Evolutionary conservation across 2,113 vertebrate species (phyloP).

Genomic region (Morone chrysops): DNA sequence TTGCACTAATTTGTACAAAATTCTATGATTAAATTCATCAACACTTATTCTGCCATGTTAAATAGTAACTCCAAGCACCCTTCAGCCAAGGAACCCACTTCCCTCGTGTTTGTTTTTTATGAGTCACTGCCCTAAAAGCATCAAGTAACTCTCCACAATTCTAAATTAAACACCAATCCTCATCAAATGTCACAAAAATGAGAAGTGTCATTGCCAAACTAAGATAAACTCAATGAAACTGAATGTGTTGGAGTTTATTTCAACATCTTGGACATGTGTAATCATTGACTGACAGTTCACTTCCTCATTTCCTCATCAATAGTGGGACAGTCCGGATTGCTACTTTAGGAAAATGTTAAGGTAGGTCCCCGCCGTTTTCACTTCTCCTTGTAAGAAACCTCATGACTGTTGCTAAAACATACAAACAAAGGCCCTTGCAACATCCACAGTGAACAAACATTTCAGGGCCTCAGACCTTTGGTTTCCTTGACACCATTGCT

Average conservation of each 20-base stretch:
- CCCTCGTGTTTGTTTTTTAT: background rate
- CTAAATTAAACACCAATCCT: too few species aligned
- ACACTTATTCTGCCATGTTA: background rate
- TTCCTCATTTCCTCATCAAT: background rate
- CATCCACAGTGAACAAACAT: slow-evolving; percentile 1
- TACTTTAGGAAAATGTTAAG: background rate
- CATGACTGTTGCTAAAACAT: background rate
- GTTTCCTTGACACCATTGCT: background rate
- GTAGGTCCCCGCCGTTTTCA: background rate
- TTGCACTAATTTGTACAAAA: background rate
- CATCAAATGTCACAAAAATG: slow-evolving; percentile 7
- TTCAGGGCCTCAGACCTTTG: background rate
- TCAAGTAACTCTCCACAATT: background rate
- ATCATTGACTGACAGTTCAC: background rate
- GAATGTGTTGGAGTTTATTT: slow-evolving; percentile 20
- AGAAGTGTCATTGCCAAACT: slow-evolving; percentile 13
- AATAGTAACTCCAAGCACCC: background rate
- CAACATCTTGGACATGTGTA: slow-evolving; percentile 1
- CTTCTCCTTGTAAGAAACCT: slow-evolving; percentile 1
- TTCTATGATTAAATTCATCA: background rate
- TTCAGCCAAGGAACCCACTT: background rate
- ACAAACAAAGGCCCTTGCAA: background rate
- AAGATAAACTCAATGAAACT: background rate
- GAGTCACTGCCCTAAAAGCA: background rate
- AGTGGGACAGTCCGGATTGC: background rate